These are phyloP conservation scores for Acropternis orthonyx DNA, from an alignment of 2,797 vertebrate genomes.

Conservation along the genomic window DNA sequence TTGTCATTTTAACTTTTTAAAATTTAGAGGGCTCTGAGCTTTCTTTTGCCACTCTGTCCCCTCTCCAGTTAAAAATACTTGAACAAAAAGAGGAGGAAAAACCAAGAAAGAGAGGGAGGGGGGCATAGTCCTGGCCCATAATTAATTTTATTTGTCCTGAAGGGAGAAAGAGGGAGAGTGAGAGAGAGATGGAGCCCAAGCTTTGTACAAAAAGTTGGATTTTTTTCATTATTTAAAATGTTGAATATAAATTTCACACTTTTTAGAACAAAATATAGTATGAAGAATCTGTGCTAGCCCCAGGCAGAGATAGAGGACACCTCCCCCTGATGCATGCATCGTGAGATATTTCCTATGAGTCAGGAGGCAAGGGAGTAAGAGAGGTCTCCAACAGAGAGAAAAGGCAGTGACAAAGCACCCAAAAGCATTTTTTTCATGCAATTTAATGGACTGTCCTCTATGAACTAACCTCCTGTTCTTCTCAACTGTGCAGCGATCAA, in stretches of 20 bases:
- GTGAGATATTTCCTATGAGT: not conserved
- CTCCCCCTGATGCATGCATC: not conserved
- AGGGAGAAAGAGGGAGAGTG: not conserved
- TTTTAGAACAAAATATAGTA: not conserved
- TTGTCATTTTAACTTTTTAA: not conserved
- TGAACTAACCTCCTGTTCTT: not conserved
- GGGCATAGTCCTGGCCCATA: not conserved
- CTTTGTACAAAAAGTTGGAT: not conserved
- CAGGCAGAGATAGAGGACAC: not conserved
- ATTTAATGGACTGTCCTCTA: not conserved
- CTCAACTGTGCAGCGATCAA: rapidly evolving
- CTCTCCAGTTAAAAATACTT: not conserved
- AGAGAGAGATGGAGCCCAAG: not conserved
- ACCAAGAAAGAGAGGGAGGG: not conserved
- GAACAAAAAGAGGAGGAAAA: not conserved
- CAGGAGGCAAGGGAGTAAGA: not conserved
- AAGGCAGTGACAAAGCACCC: not conserved
- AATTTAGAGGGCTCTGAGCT: not conserved
- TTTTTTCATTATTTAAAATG: not conserved
- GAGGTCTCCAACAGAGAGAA: not conserved
- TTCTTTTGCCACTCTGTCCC: not conserved
- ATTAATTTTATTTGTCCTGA: not conserved
- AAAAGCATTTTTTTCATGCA: not conserved
- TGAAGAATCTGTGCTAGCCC: not conserved
- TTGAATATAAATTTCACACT: not conserved